Percentiles rank a stretch among this genome's conserved stretches.
Conservation (phyloP, 1,140 invertebrate species). For the Megathymus violae region DNA sequence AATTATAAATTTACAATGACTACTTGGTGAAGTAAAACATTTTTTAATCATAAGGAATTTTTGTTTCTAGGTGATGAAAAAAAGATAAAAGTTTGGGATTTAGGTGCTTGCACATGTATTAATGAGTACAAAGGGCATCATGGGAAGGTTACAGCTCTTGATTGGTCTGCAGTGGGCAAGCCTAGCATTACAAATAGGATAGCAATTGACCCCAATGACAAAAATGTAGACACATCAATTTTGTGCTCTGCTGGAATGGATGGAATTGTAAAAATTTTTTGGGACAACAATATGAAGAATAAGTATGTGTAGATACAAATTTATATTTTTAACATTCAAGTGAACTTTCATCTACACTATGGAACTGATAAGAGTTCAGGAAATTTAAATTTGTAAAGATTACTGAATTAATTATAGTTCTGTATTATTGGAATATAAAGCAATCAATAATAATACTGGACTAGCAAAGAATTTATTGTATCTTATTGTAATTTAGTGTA, state of each 20-base stretch:
- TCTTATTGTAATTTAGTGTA: no score
- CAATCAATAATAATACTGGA: no score
- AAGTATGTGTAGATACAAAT: slow-evolving; percentile 78
- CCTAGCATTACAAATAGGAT: slow-evolving; percentile 84
- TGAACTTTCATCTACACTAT: no score
- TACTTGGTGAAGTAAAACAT: no score
- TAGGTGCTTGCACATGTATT: slow-evolving; percentile 83
- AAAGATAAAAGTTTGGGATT: slow-evolving; percentile 85
- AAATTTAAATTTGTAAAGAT: no score
- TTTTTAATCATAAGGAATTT: background rate
- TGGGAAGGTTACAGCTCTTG: slow-evolving; percentile 89
- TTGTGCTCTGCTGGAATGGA: slow-evolving; percentile 81
- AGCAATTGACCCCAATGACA: slow-evolving; percentile 55
- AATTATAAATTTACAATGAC: no score
- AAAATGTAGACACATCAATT: slow-evolving; percentile 62
- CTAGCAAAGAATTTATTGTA: no score
- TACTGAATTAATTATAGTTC: no score
- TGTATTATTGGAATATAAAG: no score
- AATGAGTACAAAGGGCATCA: slow-evolving; percentile 92
- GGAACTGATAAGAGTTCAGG: no score
- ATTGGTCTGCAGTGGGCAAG: slow-evolving; percentile 80
- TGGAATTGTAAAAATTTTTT: slow-evolving; percentile 73
- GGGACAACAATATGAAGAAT: slow-evolving; percentile 73
- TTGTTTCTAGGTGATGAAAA: slow-evolving; percentile 81
- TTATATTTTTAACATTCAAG: no score